Evolutionary conservation across 2,797 vertebrate species (phyloP).

Genomic region (Neostethus bicornis): DNA sequence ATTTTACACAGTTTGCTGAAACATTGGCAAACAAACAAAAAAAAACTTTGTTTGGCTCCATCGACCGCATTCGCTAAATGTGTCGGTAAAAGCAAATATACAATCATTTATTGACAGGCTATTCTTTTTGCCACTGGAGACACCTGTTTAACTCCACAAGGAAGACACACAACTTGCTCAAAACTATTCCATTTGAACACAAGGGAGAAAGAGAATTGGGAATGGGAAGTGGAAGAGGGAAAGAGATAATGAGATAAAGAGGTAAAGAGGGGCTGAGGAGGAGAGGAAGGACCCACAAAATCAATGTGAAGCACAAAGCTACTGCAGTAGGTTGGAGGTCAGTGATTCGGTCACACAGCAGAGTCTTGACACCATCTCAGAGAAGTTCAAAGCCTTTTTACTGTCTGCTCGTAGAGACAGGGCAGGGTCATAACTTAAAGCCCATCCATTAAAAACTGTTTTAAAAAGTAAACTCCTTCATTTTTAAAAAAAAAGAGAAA

Average conservation of each 20-base stretch:
- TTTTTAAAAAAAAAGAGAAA: no score
- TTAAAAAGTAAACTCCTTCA: slow-evolving; percentile 33
- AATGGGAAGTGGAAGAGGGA: slow-evolving; percentile 11
- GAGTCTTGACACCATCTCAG: slow-evolving; percentile 38
- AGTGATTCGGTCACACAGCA: slow-evolving; percentile 54
- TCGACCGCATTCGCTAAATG: slow-evolving; percentile 32
- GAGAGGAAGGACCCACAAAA: slow-evolving; percentile 40
- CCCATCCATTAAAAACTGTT: slow-evolving; percentile 24
- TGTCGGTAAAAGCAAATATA: slow-evolving; percentile 55
- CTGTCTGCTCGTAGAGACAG: slow-evolving; percentile 20
- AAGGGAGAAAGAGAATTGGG: slow-evolving; percentile 27
- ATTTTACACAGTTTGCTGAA: slow-evolving; percentile 13
- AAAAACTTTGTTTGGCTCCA: slow-evolving; percentile 28
- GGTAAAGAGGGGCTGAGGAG: slow-evolving; percentile 22
- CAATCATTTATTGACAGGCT: slow-evolving; percentile 55
- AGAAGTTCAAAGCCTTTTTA: slow-evolving; percentile 29
- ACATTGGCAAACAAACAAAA: slow-evolving; percentile 2
- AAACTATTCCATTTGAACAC: slow-evolving; percentile 55
- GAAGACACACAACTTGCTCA: slow-evolving; percentile 45
- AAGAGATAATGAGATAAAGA: slow-evolving; percentile 51
- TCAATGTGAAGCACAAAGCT: slow-evolving; percentile 64
- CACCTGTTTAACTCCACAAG: slow-evolving; percentile 48
- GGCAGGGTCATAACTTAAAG: slow-evolving; percentile 32
- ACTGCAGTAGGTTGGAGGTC: slow-evolving; percentile 64
- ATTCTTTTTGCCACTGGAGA: slow-evolving; percentile 42